Evolutionary conservation across 2,888 invertebrate genomes (phyloP), one percentile per base, ranked within the genome.

Genomic region (Belgica antarctica): DNA sequence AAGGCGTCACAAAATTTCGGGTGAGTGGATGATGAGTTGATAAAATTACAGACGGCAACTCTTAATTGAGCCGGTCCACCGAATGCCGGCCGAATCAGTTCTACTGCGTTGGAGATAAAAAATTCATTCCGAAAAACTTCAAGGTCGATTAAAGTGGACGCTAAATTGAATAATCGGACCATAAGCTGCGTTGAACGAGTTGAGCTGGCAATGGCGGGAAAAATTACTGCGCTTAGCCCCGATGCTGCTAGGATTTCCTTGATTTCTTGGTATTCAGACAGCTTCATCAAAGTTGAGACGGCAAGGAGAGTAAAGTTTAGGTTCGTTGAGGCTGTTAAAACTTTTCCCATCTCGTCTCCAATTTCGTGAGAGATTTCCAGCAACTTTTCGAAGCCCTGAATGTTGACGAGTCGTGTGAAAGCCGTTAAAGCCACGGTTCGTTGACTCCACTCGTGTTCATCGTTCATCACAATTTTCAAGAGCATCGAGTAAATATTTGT

Each of bases 401-500:
- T n/a, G 19, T 68, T 68, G 24, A 68, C 31, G 52, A 68, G 15
- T 22, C 27, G 25, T 15, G 28, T 19, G 28, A 68, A 68, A 8
- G 66, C 34, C 10, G 5, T 52, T 12, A 57, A 24, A 17, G 46
- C 41, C 19, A 25, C 7, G 15, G 10, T 5, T 46, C 36, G 22
- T n/a, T 27, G 47, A 28, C 28, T 12, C 52, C 47, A 68, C 15
- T 22, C 22, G 47, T 68, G 47, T 17, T 27, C 3, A n/a, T 27
- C 10, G 10, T 52, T 25, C 10, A 22, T 47, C 12, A 25, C 27
- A n/a, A 7, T 31, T 19, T 36, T 22, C 19, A 65, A 10, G 19
- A 68, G 17, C 15, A 25, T 17, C 17, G 1, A 19, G 27, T 68
- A 68, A 68, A 57, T 15, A 52, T 68, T 68, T 68, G 25, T 17